Conservation (phyloP, 2,113 vertebrate genomes). For the Ondatra zibethicus region DNA sequence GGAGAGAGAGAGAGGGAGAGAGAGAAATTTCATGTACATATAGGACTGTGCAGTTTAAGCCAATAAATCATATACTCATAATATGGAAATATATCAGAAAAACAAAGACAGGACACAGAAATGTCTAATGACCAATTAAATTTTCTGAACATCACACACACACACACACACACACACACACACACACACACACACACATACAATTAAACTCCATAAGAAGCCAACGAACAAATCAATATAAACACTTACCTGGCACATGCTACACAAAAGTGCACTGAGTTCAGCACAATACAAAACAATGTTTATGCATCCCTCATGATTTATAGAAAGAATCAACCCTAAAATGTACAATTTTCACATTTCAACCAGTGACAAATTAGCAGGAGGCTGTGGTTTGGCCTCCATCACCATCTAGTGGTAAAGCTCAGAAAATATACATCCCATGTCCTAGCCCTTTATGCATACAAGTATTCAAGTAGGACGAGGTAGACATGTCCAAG, state of each 20-base stretch:
- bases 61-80: neutral
- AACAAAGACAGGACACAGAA: neutral
- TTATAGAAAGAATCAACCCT: neutral
- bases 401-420: constrained; percentile 45
- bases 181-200: neutral
- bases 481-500: neutral
- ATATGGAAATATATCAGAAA: neutral
- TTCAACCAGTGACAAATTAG: neutral
- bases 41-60: neutral
- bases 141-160: neutral
- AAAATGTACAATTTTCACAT: constrained; percentile 14
- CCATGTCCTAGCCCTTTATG: neutral
- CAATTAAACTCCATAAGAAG: neutral
- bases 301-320: neutral
- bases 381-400: neutral
- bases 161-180: neutral
- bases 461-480: neutral
- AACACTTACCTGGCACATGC: neutral
- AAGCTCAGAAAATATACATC: neutral
- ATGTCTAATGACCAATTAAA: neutral
- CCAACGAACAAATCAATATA: neutral
- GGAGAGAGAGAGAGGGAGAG: neutral
- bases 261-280: neutral
- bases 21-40: neutral
- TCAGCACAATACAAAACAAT: neutral